Conservation (phyloP, 2,113 vertebrate genomes). For the Scomber scombrus region DNA sequence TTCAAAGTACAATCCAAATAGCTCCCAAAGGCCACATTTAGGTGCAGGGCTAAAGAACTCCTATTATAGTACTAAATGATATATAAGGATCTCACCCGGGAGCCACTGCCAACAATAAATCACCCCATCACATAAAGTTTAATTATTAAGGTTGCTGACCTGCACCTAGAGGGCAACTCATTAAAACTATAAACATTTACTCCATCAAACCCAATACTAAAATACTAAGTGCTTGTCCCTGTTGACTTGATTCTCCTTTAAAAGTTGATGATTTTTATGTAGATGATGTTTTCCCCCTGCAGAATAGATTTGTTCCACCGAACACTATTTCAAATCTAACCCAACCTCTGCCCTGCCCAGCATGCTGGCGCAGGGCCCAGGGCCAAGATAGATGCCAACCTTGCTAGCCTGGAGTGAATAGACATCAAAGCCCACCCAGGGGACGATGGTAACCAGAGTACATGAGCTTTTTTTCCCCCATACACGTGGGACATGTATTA, state of each 20-base stretch:
- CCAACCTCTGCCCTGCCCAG: slow-evolving; percentile 54
- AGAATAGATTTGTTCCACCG: slow-evolving; percentile 50
- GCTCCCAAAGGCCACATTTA: neutral
- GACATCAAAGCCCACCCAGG: slow-evolving; percentile 62
- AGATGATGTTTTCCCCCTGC: slow-evolving; percentile 29
- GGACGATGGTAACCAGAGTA: slow-evolving; percentile 41
- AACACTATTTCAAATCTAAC: slow-evolving; percentile 37
- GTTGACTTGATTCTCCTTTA: slow-evolving; percentile 61
- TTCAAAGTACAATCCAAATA: neutral
- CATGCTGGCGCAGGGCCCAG: slow-evolving; percentile 43
- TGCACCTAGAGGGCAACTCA: slow-evolving; percentile 51
- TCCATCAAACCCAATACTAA: slow-evolving; percentile 51
- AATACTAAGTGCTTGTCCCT: slow-evolving; percentile 43
- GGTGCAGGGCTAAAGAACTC: slow-evolving; percentile 11
- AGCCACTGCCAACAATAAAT: slow-evolving; percentile 58
- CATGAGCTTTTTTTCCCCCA: slow-evolving; percentile 17
- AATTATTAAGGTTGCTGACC: slow-evolving; percentile 61
- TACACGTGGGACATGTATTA: slow-evolving; percentile 24
- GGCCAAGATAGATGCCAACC: slow-evolving; percentile 58
- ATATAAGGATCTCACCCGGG: neutral
- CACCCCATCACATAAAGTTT: slow-evolving; percentile 57
- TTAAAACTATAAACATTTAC: slow-evolving; percentile 66
- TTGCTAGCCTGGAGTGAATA: slow-evolving; percentile 55
- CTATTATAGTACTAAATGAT: slow-evolving; percentile 31
- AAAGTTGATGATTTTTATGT: slow-evolving; percentile 62